A percentile compares a stretch with the other conserved stretches of the same genome.
Evolutionary conservation across 2,797 vertebrate species (phyloP).

Genomic region (Cottoperca gobio): DNA sequence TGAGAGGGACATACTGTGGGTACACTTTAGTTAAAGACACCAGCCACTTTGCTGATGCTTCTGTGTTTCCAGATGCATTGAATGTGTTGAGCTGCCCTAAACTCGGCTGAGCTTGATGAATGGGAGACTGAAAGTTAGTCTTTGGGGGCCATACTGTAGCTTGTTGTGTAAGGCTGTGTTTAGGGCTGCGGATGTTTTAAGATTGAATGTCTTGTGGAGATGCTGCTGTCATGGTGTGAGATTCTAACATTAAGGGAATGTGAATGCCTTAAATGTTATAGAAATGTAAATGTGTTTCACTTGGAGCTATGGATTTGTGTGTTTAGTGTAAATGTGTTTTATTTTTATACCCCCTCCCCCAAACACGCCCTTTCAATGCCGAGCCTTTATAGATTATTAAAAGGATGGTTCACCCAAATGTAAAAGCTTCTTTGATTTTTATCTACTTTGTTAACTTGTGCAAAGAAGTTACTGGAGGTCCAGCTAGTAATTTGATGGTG

Average conservation of each 20-base stretch:
- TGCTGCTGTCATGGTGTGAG: conserved; percentile 62
- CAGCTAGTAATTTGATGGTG: conserved; percentile 3
- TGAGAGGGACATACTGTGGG: conserved; percentile 50
- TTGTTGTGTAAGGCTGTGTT: conserved; percentile 54
- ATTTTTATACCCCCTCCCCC: conserved; percentile 47
- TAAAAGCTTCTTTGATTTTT: conserved; percentile 27
- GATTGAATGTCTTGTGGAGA: conserved; percentile 52
- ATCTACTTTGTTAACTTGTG: conserved; percentile 6
- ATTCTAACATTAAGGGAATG: conserved; percentile 43
- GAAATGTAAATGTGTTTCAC: conserved; percentile 41
- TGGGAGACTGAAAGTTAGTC: conserved; percentile 28
- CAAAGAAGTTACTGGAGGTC: conserved; percentile 22
- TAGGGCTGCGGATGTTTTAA: conserved; percentile 46
- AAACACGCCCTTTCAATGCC: conserved; percentile 45
- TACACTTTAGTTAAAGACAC: conserved; percentile 65
- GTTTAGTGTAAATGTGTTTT: conserved; percentile 57
- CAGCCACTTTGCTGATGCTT: conserved; percentile 69
- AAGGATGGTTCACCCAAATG: conserved; percentile 44
- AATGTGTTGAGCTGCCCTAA: conserved; percentile 59
- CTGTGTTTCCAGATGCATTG: conserved; percentile 50
- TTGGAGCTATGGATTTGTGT: conserved; percentile 32
- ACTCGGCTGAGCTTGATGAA: conserved; percentile 38
- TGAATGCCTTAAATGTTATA: conserved; percentile 63
- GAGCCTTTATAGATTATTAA: conserved; percentile 66
- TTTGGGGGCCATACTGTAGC: conserved; percentile 60